phyloP scores from a whole-genome alignment of 2,888 invertebrate genomes.

The Caenorhabditis angaria region DNA sequence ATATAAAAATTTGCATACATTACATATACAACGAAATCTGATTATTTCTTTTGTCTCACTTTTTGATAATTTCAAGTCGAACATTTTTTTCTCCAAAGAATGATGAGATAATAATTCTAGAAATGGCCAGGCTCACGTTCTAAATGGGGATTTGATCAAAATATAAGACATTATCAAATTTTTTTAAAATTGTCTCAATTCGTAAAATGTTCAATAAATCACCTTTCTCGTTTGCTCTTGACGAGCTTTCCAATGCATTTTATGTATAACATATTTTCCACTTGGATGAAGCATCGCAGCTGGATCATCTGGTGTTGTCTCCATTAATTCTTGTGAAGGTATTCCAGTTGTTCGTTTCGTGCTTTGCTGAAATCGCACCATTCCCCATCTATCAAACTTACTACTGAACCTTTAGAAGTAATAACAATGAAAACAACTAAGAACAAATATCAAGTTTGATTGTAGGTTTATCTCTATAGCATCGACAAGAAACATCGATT shows the following conservation, averaged over 20 bases:
- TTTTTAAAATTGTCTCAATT: neutral
- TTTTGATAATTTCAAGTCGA: no score
- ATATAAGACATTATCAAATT: no score
- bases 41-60: no score
- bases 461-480: conserved; percentile 9
- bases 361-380: conserved; percentile 61
- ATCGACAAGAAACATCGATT: conserved; percentile 14
- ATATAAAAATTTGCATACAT: no score
- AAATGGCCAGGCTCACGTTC: no score
- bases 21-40: no score
- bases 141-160: no score
- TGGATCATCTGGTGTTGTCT: conserved; percentile 72
- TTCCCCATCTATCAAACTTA: neutral
- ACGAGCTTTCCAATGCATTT: conserved; percentile 81
- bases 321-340: conserved; percentile 78
- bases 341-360: conserved; percentile 87
- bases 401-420: neutral
- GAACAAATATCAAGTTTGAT: neutral
- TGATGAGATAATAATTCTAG: no score
- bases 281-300: conserved; percentile 74
- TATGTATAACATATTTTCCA: conserved; percentile 75
- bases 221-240: conserved; percentile 74
- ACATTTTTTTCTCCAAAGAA: no score
- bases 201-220: no score
- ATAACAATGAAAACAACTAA: neutral